phyloP scores from a whole-genome alignment of 2,113 vertebrate species.

The Casuarius casuarius region DNA sequence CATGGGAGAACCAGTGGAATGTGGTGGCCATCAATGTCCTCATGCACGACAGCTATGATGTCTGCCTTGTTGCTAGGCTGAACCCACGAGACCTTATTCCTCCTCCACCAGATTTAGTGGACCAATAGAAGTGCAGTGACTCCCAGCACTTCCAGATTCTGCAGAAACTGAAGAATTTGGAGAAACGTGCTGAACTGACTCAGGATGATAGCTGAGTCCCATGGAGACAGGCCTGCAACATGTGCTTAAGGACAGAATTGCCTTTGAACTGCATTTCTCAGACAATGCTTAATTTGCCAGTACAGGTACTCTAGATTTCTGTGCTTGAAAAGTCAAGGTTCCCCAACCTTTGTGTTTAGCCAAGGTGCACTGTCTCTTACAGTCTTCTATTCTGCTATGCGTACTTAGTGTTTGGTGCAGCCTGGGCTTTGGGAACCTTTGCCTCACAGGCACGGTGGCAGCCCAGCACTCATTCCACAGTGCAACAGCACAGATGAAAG shows the following conservation, averaged over 20 bases:
- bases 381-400: not conserved
- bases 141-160: not conserved
- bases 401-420: not conserved
- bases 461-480: not conserved
- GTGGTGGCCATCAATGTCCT: slow-evolving; percentile 83
- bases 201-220: not conserved
- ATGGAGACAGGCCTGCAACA: not conserved
- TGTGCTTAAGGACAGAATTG: not conserved
- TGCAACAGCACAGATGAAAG: not conserved
- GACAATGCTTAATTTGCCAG: not conserved
- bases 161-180: not conserved
- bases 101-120: slow-evolving; percentile 87
- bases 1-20: slow-evolving; percentile 92
- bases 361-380: not conserved
- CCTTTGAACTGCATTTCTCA: not conserved
- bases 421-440: not conserved
- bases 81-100: slow-evolving; percentile 93
- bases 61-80: slow-evolving; percentile 93
- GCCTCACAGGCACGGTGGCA: not conserved
- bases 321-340: not conserved
- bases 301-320: not conserved
- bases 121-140: slow-evolving; percentile 56
- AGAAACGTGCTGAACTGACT: not conserved
- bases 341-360: not conserved
- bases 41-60: slow-evolving; percentile 97